Percentiles rank a stretch among this genome's conserved stretches.
Evolutionary conservation across 2,888 invertebrate genomes (phyloP).

Genomic region (Allacma fusca): DNA sequence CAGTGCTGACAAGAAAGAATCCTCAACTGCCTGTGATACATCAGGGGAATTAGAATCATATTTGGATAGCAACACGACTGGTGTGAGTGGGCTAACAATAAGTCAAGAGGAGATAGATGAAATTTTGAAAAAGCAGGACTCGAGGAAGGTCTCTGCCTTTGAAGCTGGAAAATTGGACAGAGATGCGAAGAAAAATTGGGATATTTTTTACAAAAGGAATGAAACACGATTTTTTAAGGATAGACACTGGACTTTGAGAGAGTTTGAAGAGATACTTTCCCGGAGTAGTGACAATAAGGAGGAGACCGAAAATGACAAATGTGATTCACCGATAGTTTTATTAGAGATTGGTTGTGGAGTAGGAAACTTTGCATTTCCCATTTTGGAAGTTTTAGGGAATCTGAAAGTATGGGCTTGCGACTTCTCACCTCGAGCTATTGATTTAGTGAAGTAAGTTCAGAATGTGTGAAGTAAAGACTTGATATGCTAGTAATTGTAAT

Average conservation of each 20-base stretch:
- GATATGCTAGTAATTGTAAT: too few species aligned
- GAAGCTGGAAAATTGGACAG: conserved; percentile 80
- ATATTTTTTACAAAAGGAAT: conserved; percentile 94
- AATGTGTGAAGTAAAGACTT: neutral
- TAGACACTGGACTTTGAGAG: conserved; percentile 94
- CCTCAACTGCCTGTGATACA: too few species aligned
- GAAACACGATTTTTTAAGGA: conserved; percentile 93
- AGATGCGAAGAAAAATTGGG: conserved; percentile 91
- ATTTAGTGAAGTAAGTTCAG: conserved; percentile 74
- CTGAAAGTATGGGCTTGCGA: conserved; percentile 88
- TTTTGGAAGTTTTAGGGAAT: conserved; percentile 79
- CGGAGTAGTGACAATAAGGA: neutral
- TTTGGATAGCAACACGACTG: neutral
- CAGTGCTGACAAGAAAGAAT: too few species aligned
- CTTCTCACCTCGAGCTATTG: conserved; percentile 88
- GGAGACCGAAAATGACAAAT: neutral
- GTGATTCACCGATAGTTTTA: conserved; percentile 63
- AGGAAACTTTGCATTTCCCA: conserved; percentile 93
- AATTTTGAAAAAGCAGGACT: conserved; percentile 75
- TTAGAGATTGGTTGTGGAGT: conserved; percentile 79
- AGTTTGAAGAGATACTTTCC: conserved; percentile 81
- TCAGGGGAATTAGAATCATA: too few species aligned
- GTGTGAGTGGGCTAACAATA: neutral
- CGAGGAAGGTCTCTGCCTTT: conserved; percentile 73
- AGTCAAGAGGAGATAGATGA: conserved; percentile 69